These are phyloP conservation scores for Megaustenia siamemsis DNA, from an alignment of 2,888 invertebrate genomes.

Conservation along the genomic window DNA sequence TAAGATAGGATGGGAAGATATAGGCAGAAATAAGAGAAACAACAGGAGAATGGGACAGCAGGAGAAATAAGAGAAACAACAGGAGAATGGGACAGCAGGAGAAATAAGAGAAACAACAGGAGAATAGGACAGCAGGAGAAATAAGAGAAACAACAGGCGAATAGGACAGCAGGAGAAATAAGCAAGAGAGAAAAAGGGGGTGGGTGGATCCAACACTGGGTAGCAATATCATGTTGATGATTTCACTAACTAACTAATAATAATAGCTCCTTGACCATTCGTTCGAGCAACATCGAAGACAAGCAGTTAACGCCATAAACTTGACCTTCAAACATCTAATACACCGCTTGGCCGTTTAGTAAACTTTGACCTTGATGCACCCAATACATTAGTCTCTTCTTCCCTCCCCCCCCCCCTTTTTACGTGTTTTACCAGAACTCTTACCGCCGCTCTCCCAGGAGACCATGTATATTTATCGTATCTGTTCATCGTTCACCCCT, in stretches of 20 bases:
- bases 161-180: neutral
- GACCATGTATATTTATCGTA: neutral
- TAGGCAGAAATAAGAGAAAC: neutral
- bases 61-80: neutral
- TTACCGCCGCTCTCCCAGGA: neutral
- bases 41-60: neutral
- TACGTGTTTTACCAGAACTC: neutral
- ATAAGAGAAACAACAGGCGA: neutral
- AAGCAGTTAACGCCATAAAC: too few relatives aligned
- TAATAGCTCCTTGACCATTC: too few relatives aligned
- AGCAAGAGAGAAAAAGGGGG: too few relatives aligned
- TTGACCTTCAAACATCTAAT: too few relatives aligned
- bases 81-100: neutral
- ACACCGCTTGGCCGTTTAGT: too few relatives aligned
- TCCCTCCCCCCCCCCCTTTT: neutral
- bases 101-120: neutral
- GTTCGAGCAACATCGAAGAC: too few relatives aligned
- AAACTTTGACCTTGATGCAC: neutral
- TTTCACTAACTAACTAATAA: too few relatives aligned
- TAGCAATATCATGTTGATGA: too few relatives aligned
- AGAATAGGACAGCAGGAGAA: neutral
- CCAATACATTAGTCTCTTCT: neutral
- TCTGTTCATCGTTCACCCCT: neutral
- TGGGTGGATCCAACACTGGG: too few relatives aligned
- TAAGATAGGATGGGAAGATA: neutral